phyloP scores from a whole-genome alignment of 2,113 vertebrate genomes.

The Ariopsis seemanni region DNA sequence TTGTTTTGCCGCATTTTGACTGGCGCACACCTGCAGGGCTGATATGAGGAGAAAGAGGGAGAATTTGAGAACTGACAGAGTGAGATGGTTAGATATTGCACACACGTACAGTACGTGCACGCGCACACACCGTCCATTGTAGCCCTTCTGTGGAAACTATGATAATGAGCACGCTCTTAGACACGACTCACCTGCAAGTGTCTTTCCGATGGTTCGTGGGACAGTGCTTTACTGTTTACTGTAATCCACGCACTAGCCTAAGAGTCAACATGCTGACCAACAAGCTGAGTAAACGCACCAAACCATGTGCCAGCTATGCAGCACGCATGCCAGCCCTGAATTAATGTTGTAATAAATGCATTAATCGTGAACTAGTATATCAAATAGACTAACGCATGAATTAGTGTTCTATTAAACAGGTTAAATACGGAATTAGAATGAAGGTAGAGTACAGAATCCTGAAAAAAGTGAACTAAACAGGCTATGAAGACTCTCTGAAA shows the following conservation, averaged over 20 bases:
- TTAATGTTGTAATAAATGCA: neutral
- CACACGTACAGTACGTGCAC: neutral
- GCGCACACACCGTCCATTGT: slow-evolving; percentile 2
- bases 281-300: neutral
- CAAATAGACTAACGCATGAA: neutral
- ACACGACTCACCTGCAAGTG: neutral
- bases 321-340: neutral
- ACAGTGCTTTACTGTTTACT: neutral
- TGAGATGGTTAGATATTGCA: slow-evolving; percentile 8
- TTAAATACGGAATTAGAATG: neutral
- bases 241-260: neutral
- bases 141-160: slow-evolving; percentile 8
- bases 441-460: neutral
- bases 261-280: neutral
- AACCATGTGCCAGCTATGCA: neutral
- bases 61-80: neutral
- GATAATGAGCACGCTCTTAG: neutral
- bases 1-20: slow-evolving; percentile 28
- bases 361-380: neutral
- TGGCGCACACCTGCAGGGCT: slow-evolving; percentile 43
- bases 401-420: neutral
- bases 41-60: slow-evolving; percentile 33
- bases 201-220: neutral
- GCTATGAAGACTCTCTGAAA: too few relatives aligned
- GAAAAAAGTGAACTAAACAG: too few relatives aligned